Base-by-base conservation (phyloP, 2,888 invertebrate species). In the Agrilus mali region DNA sequence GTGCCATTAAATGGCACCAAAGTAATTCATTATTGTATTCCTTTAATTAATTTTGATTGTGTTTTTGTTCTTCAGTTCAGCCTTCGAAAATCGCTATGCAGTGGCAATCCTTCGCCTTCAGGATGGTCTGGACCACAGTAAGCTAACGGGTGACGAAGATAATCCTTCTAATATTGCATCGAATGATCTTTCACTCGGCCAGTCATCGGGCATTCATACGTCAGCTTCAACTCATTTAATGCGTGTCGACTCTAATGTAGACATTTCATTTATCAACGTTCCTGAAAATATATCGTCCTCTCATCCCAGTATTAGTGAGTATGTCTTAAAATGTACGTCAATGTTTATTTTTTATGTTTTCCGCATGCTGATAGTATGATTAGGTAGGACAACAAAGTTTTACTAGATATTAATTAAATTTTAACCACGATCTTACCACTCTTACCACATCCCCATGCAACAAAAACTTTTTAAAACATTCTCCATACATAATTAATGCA, bases 81-180 rank as follows among this genome's bases (percentile, higher is more conserved):
- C 95, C 0, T 94, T 97, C 65, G 94, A 96, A 58, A 81, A 86
- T 58, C 85, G 92, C 38, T 74, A 93, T 57, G 86, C 94, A 0
- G 88, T 97, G 4, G 86, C 87, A 0, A 87, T 98, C 50, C 68
- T 97, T 7, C 80, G 95, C 17, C 73, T 94, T 22, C 72, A 80
- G 1, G 85, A 85, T 53, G 96, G 96, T 1, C 70, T 96, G 42
- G 92, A 95, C 69, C 87, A 80, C 64, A 62, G 62, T 42, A 59
- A 56, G 35, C 60, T 70, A 45, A 61, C 61, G 13, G 65, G 66
- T 35, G 65, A 64, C 31, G 73, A 70, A 34, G 70, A 66, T 53
- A 52, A 59, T 27, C 51, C 54, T 42, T 55, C 51, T 40, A 53
- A 53, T 46, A 49, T 46, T 13, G 48, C 56, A 27, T 62, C 57